A percentile compares a stretch with the other conserved stretches of the same genome.
Evolutionary conservation across 1,140 invertebrate species (phyloP).

Genomic region (Oryzaephilus surinamensis): DNA sequence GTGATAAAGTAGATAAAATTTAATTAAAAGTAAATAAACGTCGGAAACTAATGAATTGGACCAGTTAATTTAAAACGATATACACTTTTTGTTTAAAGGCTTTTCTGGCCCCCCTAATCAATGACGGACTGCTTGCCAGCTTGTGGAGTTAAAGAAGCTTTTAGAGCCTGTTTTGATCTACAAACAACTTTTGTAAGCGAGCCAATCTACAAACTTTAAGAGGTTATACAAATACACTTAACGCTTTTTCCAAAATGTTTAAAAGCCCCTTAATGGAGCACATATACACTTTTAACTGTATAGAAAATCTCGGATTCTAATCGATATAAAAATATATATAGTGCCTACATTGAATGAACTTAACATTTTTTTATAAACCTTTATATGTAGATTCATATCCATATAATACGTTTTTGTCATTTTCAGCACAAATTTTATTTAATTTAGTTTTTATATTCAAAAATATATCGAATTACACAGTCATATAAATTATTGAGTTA

Average conservation of each 20-base stretch:
- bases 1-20: conserved; percentile 17
- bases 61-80: conserved; percentile 13
- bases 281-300: too few species aligned
- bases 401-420: too few species aligned
- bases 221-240: conserved; percentile 27
- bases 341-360: too few species aligned
- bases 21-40: conserved; percentile 17
- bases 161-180: conserved; percentile 26
- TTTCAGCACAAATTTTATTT: too few species aligned
- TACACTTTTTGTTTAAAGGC: conserved; percentile 10
- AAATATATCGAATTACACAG: too few species aligned
- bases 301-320: too few species aligned
- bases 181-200: conserved; percentile 28
- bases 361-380: too few species aligned
- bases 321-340: too few species aligned
- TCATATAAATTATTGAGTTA: too few species aligned
- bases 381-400: too few species aligned
- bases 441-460: too few species aligned
- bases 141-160: conserved; percentile 18
- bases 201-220: conserved; percentile 21
- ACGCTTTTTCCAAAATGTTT: conserved; percentile 26
- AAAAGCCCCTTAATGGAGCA: conserved; percentile 24
- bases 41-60: conserved; percentile 15
- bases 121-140: conserved; percentile 12
- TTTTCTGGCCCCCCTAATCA: conserved; percentile 15